Conservation (phyloP, 2,797 vertebrate species). For the Chaunax sp. region DNA sequence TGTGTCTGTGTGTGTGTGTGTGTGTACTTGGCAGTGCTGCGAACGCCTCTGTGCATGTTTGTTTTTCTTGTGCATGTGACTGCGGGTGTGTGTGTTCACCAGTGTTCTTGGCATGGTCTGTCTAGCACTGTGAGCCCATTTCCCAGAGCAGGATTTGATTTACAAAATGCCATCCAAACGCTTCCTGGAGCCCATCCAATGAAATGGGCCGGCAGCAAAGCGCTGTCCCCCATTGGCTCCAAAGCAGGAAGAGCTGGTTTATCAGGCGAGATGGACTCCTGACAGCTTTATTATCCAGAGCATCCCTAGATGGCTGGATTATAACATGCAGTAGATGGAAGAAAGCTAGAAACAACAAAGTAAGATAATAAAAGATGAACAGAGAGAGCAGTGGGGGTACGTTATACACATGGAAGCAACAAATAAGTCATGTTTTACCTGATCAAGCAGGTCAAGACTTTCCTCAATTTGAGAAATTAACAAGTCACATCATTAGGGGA, state of each 20-base stretch:
- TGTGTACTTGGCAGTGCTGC: conserved; percentile 3
- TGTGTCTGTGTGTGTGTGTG: background rate
- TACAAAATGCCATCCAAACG: conserved; percentile 62
- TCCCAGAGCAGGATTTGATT: conserved; percentile 65
- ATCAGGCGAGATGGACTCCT: conserved; percentile 63
- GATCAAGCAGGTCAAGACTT: background rate
- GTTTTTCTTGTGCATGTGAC: conserved; percentile 6
- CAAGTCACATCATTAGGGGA: no score
- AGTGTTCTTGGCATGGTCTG: conserved; percentile 34
- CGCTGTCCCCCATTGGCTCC: conserved; percentile 49
- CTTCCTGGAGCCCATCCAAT: conserved; percentile 64
- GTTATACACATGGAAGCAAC: background rate
- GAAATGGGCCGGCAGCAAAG: conserved; percentile 36
- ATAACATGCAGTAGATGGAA: conserved; percentile 12
- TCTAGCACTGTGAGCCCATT: conserved; percentile 58
- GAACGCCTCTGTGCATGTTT: conserved; percentile 12
- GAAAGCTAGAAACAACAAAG: conserved; percentile 23
- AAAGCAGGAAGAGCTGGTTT: conserved; percentile 62
- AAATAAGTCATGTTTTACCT: background rate
- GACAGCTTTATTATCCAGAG: conserved; percentile 67
- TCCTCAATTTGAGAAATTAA: background rate
- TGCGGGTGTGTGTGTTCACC: background rate
- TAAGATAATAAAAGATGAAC: conserved; percentile 9
- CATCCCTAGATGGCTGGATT: conserved; percentile 56
- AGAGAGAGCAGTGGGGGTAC: background rate